Conservation (phyloP, 2,113 vertebrate species). For the Apodemus sylvaticus region DNA sequence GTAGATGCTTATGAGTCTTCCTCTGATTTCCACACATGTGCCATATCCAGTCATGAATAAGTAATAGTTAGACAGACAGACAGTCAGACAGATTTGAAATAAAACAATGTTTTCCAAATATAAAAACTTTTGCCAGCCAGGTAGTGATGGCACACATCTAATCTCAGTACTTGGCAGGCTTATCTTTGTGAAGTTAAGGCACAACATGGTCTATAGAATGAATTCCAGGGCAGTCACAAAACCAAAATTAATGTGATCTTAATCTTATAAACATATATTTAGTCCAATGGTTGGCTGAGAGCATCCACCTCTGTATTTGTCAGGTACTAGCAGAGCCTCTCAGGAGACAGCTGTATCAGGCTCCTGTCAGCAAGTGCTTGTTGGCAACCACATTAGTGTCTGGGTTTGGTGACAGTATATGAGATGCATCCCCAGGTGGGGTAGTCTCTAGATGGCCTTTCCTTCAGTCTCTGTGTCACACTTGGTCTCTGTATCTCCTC, state of each 20-base stretch:
- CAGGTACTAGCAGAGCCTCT: too few relatives aligned
- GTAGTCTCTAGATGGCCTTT: too few relatives aligned
- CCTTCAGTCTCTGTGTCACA: too few relatives aligned
- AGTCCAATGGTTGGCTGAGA: too few relatives aligned
- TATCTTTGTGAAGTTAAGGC: not conserved
- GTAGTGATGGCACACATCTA: not conserved
- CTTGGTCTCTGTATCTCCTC: too few relatives aligned
- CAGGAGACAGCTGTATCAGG: too few relatives aligned
- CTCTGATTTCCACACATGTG: not conserved
- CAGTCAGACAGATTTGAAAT: not conserved
- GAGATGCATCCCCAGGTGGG: too few relatives aligned
- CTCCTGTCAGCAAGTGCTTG: too few relatives aligned
- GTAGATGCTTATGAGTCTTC: not conserved
- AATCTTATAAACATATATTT: not conserved
- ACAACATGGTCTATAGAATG: too few relatives aligned
- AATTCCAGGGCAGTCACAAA: not conserved
- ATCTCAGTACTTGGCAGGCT: not conserved
- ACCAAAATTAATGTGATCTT: not conserved
- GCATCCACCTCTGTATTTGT: too few relatives aligned
- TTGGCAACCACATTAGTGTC: too few relatives aligned
- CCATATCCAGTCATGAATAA: not conserved
- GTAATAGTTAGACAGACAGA: not conserved
- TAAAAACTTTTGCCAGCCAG: not conserved
- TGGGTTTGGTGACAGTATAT: too few relatives aligned
- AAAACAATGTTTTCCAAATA: conserved; percentile 3